Conservation (phyloP, 1,140 invertebrate genomes). For the Bombyx mandarina region DNA sequence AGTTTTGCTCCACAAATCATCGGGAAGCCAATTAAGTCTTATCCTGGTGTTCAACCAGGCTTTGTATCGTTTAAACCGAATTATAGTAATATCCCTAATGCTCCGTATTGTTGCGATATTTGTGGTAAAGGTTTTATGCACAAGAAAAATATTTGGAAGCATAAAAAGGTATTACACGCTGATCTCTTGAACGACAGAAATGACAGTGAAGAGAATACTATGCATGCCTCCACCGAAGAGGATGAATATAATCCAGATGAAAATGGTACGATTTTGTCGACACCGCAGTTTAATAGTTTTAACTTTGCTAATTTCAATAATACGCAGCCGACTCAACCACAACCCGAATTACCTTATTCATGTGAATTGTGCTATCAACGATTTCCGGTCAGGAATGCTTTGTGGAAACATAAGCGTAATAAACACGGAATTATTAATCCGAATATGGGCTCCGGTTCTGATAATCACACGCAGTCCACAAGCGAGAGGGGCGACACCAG, state of each 20-base stretch:
- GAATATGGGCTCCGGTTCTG: slow-evolving; percentile 24
- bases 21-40: slow-evolving; percentile 55
- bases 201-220: slow-evolving; percentile 57
- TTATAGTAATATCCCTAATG: slow-evolving; percentile 42
- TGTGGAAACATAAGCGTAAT: slow-evolving; percentile 69
- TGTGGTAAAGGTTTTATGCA: slow-evolving; percentile 74
- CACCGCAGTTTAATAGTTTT: slow-evolving; percentile 68
- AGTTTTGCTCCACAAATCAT: slow-evolving; percentile 54
- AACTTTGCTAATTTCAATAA: slow-evolving; percentile 50
- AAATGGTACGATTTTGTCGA: slow-evolving; percentile 52
- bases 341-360: slow-evolving; percentile 40
- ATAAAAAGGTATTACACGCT: slow-evolving; percentile 67
- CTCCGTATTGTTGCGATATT: slow-evolving; percentile 72
- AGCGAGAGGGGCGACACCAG: slow-evolving; percentile 21
- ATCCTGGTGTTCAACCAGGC: slow-evolving; percentile 40
- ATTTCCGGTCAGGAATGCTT: slow-evolving; percentile 61
- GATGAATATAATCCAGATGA: slow-evolving; percentile 62
- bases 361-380: slow-evolving; percentile 66
- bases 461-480: slow-evolving; percentile 21
- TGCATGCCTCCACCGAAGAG: slow-evolving; percentile 64
- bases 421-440: slow-evolving; percentile 65
- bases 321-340: slow-evolving; percentile 27
- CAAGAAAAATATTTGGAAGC: slow-evolving; percentile 71
- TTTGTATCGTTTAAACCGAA: slow-evolving; percentile 44
- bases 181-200: slow-evolving; percentile 51